Base-by-base conservation (phyloP, 2,113 vertebrate genomes). In the Ibidorhyncha struthersii region DNA sequence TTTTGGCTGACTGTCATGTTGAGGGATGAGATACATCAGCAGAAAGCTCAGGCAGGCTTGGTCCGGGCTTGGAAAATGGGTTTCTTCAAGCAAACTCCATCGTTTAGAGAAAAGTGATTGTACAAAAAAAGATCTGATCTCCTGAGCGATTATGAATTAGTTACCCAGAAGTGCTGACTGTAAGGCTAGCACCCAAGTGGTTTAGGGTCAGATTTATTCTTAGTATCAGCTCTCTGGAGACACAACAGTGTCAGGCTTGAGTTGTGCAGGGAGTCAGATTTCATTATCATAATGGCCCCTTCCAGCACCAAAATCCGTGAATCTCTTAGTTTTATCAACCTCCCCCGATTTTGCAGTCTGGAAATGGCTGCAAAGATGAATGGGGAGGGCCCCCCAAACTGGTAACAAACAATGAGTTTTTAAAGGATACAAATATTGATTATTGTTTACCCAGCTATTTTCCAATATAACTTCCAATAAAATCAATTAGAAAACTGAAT, bases 171-270 rank as follows among this genome's bases (percentile, higher is more conserved):
- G 26, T 50, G 30, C 12, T 66, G 67, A 83, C 1, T 5, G 20
- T 69, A 56, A 67, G 77, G 43, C 38, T 40, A 43, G 47, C 19
- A 78, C 21, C 14, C 19, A 76, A 16, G 5, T 52, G 18, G 52
- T 92, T 87, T 40, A 83, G 93, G 47, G 63, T 71, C 63, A 90
- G 10, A 74, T 78, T 88, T 83, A 89, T 71, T 84, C 67, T 88
- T 63, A 66, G 9, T 38, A 67, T 74, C 80, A 86, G 9, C 27
- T 76, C 72, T 84, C 63, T 23, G 34, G 92, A 84, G 67, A 52
- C 55, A 53, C 47, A 72, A 81, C 41, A 56, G 6, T 36, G 15
- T 34, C 58, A 84, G 52, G 26, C 63, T 63, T 74, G 45, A 62
- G 38, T 10, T 78, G 52, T 55, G 50, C 38, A 40, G 43, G 43